Evolutionary conservation across 2,113 vertebrate genomes (phyloP), one percentile per base, ranked within the genome.

Genomic region (Ochotona princeps): DNA sequence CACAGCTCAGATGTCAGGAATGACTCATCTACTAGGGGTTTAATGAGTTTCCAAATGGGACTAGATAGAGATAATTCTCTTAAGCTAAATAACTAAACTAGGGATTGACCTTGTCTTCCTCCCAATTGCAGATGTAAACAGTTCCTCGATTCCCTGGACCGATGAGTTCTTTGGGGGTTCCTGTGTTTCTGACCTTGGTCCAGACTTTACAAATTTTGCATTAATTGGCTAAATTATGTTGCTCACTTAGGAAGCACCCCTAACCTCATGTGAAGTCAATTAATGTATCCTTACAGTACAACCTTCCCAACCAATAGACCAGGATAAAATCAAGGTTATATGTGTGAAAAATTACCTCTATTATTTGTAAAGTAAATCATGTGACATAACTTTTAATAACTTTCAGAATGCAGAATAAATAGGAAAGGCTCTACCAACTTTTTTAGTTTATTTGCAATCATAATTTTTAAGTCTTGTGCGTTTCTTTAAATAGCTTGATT

Each of bases 1-100:
- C 97, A 92, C 74, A 92, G 87, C 73, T 20, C 72, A 86, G 91
- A 93, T 96, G 96, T 97, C 95, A 97, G 86, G 94, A 73, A 94
- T 80, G 91, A 94, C 75, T 67, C 97, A 96, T 97, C 93, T 89
- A 96, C 91, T 89, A 96, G 95, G 87, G 89, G 61, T 94, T 97
- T 97, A 98, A 98, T 97, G 93, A 97, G 96, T 97, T 98, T 98
- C 51, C 88, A 94, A 91, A 95, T 97, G 97, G 97, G 96, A 94
- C 49, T 8, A 88, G 75, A 82, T 84, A 82, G 79, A 82, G 94
- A 86, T 95, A 96, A 97, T 95, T 97, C 96, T 98, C 93, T 87
- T 89, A 94, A 89, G 96, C 96, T 97, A 97, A 97, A 94, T 84
- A 97, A 96, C 49, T 96, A 87, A 96, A 97, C 97, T 90, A 97